Evolutionary conservation across 2,888 invertebrate species (phyloP), one percentile per base, ranked within the genome.

Genomic region (Spisula subtruncata): DNA sequence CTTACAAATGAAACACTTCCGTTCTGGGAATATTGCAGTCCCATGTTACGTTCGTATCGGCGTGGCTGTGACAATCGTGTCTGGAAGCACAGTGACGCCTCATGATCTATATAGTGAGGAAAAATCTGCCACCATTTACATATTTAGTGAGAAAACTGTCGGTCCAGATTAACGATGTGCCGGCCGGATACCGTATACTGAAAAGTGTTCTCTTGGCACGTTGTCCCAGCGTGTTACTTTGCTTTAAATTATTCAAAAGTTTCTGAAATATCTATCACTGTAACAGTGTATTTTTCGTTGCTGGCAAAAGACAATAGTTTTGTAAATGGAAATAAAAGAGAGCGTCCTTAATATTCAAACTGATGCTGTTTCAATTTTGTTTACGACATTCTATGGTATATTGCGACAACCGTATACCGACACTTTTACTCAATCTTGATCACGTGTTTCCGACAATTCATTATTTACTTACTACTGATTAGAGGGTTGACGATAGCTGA

Each of bases 1-100:
- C 83, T 88, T 83, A 54, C 48, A 92, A 90, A 92, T 92, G 92
- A 92, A 92, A 92, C 92, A 89, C 92, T 90, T 85, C 83, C 90
- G 86, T 86, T 88, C 83, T 25, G 79, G 75, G 85, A 84, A 83
- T 87, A 82, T 75, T 60, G 83, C 85, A 85, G 85, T 85, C 85
- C 85, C 85, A 85, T 41, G 85, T 85, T 85, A 85, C 85, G 85
- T 32, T 84, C 32, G 85, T 54, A 25, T 80, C 41, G 41, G 48
- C 75, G 54, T 54, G 75, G 75, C 85, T 85, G 85, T 32, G 85
- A 85, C 85, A 85, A 60, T 35, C n/a, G n/a, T 80, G 85, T 85
- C 85, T 85, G 48, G 85, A 35, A 79, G 80, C 71, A 79, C 79
- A 79, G 85, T 80, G 85, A 79, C 80, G 54, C 85, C 80, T 25